phyloP scores from a whole-genome alignment of 2,797 vertebrate genomes.

The Rhinella marina region DNA sequence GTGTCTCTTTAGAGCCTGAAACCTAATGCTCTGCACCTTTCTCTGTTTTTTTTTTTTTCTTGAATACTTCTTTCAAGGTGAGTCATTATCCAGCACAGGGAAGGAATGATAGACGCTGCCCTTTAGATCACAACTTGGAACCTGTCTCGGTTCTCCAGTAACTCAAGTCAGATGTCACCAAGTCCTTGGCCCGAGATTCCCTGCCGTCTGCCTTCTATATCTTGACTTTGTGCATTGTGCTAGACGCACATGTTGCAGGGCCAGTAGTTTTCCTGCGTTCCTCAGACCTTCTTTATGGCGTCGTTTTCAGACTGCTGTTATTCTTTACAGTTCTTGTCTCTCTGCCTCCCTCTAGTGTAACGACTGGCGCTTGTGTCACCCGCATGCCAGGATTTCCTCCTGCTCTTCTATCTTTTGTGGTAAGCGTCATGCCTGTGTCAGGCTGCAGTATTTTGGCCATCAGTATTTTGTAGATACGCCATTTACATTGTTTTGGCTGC shows the following conservation, averaged over 20 bases:
- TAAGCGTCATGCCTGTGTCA: not conserved
- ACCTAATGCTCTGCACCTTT: not conserved
- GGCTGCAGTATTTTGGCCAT: not conserved
- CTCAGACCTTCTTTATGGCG: not conserved
- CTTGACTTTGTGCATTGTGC: not conserved
- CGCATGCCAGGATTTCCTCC: not conserved
- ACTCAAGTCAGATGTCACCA: not conserved
- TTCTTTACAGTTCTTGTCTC: not conserved
- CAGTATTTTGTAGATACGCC: conserved; percentile 6
- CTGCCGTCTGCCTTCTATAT: not conserved
- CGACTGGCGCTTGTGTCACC: not conserved
- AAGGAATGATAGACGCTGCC: not conserved
- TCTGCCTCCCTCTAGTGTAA: conserved; percentile 41
- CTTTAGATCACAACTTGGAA: not conserved
- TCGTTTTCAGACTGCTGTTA: not conserved
- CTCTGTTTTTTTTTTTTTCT: not conserved
- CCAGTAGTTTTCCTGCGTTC: not conserved
- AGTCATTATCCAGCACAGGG: conserved; percentile 6
- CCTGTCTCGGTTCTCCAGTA: not conserved
- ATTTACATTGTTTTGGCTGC: not conserved
- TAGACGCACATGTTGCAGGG: not conserved
- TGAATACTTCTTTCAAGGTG: conserved; percentile 18
- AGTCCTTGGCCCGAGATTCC: not conserved
- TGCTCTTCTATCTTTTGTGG: not conserved
- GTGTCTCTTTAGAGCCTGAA: conserved; percentile 13